These are phyloP conservation scores for Nannobrachium achirus DNA, from an alignment of 2,113 vertebrate species.

Conservation along the genomic window DNA sequence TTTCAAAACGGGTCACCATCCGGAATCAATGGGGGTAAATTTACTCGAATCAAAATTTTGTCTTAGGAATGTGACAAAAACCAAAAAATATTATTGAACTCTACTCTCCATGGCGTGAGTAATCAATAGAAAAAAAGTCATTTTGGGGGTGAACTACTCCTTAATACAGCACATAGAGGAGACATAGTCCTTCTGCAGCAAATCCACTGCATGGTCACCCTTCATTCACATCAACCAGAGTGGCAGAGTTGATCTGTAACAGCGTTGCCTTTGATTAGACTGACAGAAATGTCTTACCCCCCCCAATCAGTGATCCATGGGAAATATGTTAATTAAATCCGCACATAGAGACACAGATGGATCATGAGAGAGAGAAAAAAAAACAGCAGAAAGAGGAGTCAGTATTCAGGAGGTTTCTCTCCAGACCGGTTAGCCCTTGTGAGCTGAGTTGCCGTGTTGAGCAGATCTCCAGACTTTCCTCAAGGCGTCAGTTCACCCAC, in stretches of 20 bases:
- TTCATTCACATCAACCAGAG: slow-evolving; percentile 29
- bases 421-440: slow-evolving; percentile 54
- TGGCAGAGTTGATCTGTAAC: slow-evolving; percentile 44
- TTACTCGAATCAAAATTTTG: no score
- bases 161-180: slow-evolving; percentile 8
- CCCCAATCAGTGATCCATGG: slow-evolving; percentile 30
- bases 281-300: slow-evolving; percentile 22
- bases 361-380: slow-evolving; percentile 66
- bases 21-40: no score
- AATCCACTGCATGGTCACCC: slow-evolving; percentile 25
- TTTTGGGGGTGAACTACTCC: no score
- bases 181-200: slow-evolving; percentile 39
- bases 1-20: no score
- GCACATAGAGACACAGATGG: slow-evolving; percentile 59
- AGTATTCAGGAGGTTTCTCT: slow-evolving; percentile 53
- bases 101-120: no score
- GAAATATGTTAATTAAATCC: slow-evolving; percentile 65
- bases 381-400: slow-evolving; percentile 62
- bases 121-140: no score
- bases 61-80: no score
- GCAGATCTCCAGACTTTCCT: slow-evolving; percentile 28
- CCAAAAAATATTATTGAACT: no score
- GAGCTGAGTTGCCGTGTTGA: slow-evolving; percentile 45
- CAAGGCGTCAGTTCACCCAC: slow-evolving; percentile 40
- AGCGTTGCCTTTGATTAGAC: slow-evolving; percentile 53